phyloP scores from a whole-genome alignment of 2,113 vertebrate species.

The Pollimyrus isidori region DNA sequence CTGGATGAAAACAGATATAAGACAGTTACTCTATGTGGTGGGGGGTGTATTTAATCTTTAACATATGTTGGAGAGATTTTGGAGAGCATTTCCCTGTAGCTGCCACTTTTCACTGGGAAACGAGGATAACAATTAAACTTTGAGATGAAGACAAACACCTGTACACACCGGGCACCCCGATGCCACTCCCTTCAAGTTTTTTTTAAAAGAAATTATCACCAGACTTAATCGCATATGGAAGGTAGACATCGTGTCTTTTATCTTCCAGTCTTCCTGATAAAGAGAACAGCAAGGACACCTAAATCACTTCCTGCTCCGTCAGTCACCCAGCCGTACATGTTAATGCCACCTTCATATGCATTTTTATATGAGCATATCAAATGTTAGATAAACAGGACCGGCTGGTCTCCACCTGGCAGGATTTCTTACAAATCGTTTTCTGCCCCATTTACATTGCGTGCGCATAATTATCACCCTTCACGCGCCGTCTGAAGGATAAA shows the following conservation, averaged over 20 bases:
- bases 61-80: neutral
- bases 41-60: neutral
- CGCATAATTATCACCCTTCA: neutral
- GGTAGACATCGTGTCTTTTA: neutral
- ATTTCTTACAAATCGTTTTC: neutral
- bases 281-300: neutral
- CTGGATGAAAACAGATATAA: neutral
- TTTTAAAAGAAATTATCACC: neutral
- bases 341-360: neutral
- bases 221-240: neutral
- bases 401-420: neutral
- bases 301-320: neutral
- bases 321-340: neutral
- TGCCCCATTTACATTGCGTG: neutral
- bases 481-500: neutral
- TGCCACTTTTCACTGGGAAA: neutral
- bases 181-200: neutral
- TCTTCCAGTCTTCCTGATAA: neutral
- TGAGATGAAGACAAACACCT: neutral
- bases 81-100: neutral
- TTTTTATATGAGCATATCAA: neutral
- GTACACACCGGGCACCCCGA: neutral
- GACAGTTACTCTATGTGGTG: neutral
- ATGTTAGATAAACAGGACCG: neutral
- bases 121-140: neutral